Conservation (phyloP, 2,888 invertebrate genomes). For the Mythimna impura region DNA sequence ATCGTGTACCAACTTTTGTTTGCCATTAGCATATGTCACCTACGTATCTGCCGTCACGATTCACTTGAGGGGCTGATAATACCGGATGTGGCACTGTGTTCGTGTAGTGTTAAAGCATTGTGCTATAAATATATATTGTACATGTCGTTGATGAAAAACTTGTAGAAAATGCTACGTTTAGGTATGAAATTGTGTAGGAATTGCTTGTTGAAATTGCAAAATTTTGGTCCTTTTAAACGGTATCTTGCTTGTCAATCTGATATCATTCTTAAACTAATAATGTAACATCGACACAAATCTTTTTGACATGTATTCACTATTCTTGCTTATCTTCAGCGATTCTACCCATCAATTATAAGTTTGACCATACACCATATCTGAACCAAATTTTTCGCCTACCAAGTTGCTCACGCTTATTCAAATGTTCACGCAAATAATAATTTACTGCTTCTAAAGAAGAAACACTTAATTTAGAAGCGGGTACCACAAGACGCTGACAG, state of each 20-base stretch:
- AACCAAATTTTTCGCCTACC: neutral
- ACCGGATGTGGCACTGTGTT: conserved; percentile 47
- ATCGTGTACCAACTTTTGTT: conserved; percentile 52
- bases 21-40: conserved; percentile 64
- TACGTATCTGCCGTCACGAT: conserved; percentile 72
- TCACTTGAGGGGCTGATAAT: conserved; percentile 73
- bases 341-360: too few relatives aligned
- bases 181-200: neutral
- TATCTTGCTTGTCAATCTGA: neutral
- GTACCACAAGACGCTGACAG: conserved; percentile 38
- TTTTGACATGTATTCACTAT: too few relatives aligned
- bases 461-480: conserved; percentile 44
- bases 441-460: conserved; percentile 31
- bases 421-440: conserved; percentile 36
- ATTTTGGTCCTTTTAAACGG: neutral
- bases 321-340: too few relatives aligned
- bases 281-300: neutral
- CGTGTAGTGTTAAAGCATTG: conserved; percentile 31
- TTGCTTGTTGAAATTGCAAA: neutral
- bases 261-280: neutral
- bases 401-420: neutral
- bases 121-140: conserved; percentile 38
- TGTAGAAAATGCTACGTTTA: neutral
- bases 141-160: conserved; percentile 5
- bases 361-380: too few relatives aligned